A percentile compares a stretch with the other conserved stretches of the same genome.
phyloP scores from a whole-genome alignment of 1,140 invertebrate genomes.

The Brachionus manjavacas region DNA sequence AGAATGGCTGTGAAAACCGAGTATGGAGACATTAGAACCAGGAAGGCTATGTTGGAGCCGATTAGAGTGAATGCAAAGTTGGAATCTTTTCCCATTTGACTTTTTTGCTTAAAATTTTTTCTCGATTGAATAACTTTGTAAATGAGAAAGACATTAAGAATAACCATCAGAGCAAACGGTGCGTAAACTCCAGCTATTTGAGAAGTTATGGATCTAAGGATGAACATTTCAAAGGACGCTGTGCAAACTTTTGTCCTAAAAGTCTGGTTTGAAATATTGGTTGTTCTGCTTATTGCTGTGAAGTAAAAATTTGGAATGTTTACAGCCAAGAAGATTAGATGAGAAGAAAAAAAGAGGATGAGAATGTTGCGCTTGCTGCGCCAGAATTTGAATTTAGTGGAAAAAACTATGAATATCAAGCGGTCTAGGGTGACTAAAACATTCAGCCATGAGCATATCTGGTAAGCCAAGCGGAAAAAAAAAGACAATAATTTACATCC shows the following conservation, averaged over 20 bases:
- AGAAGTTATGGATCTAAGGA: neutral
- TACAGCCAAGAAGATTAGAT: neutral
- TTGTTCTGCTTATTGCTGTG: neutral
- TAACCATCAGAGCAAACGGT: neutral
- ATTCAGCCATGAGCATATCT: slow-evolving; percentile 19
- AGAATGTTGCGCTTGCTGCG: neutral
- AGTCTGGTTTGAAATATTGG: neutral
- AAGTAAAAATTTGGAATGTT: neutral
- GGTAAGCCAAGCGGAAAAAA: neutral
- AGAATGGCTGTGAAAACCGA: neutral
- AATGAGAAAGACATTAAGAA: neutral
- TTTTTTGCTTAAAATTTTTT: neutral
- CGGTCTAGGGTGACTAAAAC: neutral
- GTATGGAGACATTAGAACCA: neutral
- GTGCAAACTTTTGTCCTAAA: neutral
- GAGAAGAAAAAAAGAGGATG: neutral
- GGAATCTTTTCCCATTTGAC: neutral
- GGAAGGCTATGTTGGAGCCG: neutral
- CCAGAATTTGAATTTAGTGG: neutral
- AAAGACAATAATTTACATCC: neutral
- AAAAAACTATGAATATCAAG: neutral
- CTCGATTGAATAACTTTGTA: neutral
- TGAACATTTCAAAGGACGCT: neutral
- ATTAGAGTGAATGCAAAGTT: slow-evolving; percentile 7
- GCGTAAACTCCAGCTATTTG: neutral